phyloP scores from a whole-genome alignment of 2,113 vertebrate species.

The Benitochromis conjunctus region DNA sequence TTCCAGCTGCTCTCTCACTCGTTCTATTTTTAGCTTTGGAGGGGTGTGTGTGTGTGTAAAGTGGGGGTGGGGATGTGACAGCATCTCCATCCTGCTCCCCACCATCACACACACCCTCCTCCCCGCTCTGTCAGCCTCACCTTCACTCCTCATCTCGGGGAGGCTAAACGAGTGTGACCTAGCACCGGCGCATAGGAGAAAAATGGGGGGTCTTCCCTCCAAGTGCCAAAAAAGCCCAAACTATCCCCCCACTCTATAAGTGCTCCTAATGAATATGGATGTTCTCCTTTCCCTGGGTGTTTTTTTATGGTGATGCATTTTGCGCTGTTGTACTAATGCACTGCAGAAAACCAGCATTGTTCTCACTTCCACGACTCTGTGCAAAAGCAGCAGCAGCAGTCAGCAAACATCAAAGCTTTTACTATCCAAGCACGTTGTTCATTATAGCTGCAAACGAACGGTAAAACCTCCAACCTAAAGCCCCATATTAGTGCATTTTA shows the following conservation, averaged over 20 bases:
- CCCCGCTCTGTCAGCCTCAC: conserved; percentile 60
- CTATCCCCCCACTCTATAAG: not conserved
- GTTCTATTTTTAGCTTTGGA: conserved; percentile 75
- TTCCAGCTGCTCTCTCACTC: conserved; percentile 73
- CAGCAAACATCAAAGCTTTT: not conserved
- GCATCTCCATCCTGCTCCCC: conserved; percentile 46
- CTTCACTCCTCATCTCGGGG: conserved; percentile 65
- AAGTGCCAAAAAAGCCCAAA: conserved; percentile 3
- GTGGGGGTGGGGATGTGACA: conserved; percentile 65
- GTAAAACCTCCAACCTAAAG: not conserved
- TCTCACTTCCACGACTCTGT: not conserved
- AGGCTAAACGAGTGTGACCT: conserved; percentile 48
- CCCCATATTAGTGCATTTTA: not conserved
- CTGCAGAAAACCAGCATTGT: not conserved
- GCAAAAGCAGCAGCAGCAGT: not conserved
- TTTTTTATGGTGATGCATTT: conserved; percentile 34
- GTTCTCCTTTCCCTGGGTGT: not conserved
- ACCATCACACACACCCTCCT: conserved; percentile 1
- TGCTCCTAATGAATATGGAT: conserved; percentile 35
- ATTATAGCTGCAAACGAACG: not conserved
- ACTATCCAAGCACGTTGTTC: not conserved
- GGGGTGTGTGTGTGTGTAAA: conserved; percentile 31
- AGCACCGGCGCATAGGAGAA: conserved; percentile 22
- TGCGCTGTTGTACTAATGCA: not conserved
- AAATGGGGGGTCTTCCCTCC: conserved; percentile 59